Percentiles rank a stretch among this genome's conserved stretches.
These are phyloP conservation scores for Solenopsis invicta DNA, from an alignment of 1,140 invertebrate species.

Conservation along the genomic window DNA sequence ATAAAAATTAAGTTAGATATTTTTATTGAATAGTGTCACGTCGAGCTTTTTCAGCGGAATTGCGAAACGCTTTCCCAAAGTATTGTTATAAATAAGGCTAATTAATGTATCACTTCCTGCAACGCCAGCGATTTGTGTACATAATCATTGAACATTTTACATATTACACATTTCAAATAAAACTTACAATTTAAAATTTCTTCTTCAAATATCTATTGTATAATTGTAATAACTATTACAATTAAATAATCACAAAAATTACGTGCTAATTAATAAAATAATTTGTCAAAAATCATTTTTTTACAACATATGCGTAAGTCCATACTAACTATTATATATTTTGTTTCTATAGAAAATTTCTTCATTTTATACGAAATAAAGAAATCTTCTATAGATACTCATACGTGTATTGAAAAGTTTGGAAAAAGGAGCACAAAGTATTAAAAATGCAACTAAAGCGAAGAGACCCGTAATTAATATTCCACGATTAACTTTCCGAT, in stretches of 20 bases:
- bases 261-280: background rate
- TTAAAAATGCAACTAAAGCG: background rate
- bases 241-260: background rate
- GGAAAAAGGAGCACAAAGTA: background rate
- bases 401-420: background rate
- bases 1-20: background rate
- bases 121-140: background rate
- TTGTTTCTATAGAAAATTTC: no score
- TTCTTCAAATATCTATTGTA: background rate
- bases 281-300: background rate
- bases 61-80: background rate
- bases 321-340: no score
- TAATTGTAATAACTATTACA: background rate
- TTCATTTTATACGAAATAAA: no score
- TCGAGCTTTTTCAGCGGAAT: background rate
- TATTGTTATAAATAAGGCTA: background rate
- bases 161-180: background rate
- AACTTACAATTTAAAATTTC: background rate
- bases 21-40: background rate
- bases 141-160: constrained; percentile 20
- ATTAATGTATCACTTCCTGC: background rate
- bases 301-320: background rate
- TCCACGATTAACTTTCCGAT: background rate
- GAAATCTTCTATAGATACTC: no score
- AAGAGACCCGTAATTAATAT: background rate